A percentile compares a stretch with the other conserved stretches of the same genome.
Conservation (phyloP, 2,888 invertebrate species). For the Idaea biselata region DNA sequence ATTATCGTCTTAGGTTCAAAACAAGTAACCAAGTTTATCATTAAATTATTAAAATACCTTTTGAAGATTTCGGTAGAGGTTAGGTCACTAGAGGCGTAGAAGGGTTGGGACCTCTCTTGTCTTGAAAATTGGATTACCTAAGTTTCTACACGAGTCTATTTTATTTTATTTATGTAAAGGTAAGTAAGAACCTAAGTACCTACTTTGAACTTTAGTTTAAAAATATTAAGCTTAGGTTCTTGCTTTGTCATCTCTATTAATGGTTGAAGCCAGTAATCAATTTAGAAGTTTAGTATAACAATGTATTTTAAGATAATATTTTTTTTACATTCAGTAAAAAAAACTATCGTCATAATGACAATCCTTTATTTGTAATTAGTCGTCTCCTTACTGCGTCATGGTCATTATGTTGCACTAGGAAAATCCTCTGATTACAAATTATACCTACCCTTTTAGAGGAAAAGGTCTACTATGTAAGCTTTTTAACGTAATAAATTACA, state of each 20-base stretch:
- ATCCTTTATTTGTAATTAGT: no score
- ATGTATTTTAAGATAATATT: background rate
- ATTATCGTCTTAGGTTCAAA: background rate
- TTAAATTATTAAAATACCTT: constrained; percentile 17
- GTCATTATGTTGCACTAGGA: no score
- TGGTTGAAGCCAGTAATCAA: background rate
- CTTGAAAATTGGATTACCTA: constrained; percentile 31
- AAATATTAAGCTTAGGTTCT: background rate
- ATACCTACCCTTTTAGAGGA: no score
- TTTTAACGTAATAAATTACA: no score
- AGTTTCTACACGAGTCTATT: constrained; percentile 7
- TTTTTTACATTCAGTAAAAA: background rate
- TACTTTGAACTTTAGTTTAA: no score
- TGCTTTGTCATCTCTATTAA: background rate
- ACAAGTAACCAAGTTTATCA: background rate
- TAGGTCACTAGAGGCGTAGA: constrained; percentile 30
- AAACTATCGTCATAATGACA: background rate
- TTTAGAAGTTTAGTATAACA: background rate
- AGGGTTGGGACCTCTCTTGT: constrained; percentile 26
- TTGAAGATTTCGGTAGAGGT: constrained; percentile 25
- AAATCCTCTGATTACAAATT: no score
- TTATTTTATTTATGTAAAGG: background rate
- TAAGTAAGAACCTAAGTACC: background rate
- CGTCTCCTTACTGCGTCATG: no score
- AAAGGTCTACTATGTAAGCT: no score